phyloP scores from a whole-genome alignment of 2,113 vertebrate genomes.

The Uropsilus gracilis region DNA sequence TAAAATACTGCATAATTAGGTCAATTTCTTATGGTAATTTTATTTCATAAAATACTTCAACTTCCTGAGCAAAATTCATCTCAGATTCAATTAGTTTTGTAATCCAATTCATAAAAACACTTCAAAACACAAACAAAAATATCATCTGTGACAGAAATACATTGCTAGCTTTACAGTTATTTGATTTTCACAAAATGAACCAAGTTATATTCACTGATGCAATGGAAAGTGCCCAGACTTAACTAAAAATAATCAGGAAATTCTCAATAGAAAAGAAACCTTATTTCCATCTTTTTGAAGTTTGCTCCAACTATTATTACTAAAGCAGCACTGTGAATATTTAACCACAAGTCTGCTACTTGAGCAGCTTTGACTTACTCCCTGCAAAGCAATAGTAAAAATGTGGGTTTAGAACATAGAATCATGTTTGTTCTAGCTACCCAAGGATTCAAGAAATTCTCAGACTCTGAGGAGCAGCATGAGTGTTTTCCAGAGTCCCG shows the following conservation, averaged over 20 bases:
- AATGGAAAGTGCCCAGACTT: slow-evolving; percentile 55
- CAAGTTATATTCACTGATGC: slow-evolving; percentile 63
- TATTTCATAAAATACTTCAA: slow-evolving; percentile 66
- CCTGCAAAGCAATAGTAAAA: slow-evolving; percentile 51
- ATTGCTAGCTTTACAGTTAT: slow-evolving; percentile 53
- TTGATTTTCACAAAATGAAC: slow-evolving; percentile 62
- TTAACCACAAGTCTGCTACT: slow-evolving; percentile 31
- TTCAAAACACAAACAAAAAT: slow-evolving; percentile 67
- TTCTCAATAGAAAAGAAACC: slow-evolving; percentile 65
- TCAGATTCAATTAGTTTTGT: slow-evolving; percentile 62
- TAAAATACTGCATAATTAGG: slow-evolving; percentile 74
- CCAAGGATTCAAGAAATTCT: neutral
- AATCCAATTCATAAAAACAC: slow-evolving; percentile 72
- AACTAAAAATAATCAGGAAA: slow-evolving; percentile 75
- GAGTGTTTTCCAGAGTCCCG: neutral
- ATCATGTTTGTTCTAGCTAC: neutral
- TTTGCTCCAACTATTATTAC: slow-evolving; percentile 48
- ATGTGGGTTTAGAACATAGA: neutral
- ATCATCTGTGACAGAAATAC: slow-evolving; percentile 68
- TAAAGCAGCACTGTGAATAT: neutral
- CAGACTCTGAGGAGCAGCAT: neutral
- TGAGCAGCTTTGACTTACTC: neutral
- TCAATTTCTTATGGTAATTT: slow-evolving; percentile 74
- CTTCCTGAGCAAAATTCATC: slow-evolving; percentile 62
- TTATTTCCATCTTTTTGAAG: slow-evolving; percentile 79